Evolutionary conservation across 2,888 invertebrate species (phyloP).

Genomic region (Drosophila macrospina): DNA sequence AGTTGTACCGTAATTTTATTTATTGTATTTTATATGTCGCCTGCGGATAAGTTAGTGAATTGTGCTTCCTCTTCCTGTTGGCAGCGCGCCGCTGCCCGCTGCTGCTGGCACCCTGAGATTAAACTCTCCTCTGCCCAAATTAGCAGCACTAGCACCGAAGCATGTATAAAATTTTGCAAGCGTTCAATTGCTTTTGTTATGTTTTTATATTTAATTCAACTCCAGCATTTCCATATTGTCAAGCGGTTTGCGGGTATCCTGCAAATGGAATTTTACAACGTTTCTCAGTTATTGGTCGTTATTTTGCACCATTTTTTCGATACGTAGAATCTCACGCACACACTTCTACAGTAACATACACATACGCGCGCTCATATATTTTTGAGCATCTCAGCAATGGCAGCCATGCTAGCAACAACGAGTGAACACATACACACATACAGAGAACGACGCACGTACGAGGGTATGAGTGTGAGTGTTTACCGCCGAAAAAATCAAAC

Average conservation of each 20-base stretch:
- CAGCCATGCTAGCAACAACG: conserved; percentile 70
- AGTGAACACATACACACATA: conserved; percentile 53
- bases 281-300: conserved; percentile 79
- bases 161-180: conserved; percentile 56
- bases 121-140: conserved; percentile 54
- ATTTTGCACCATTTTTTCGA: conserved; percentile 84
- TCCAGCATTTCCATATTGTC: conserved; percentile 57
- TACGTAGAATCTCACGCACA: conserved; percentile 81
- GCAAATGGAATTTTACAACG: conserved; percentile 60
- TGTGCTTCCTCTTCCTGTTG: conserved; percentile 63
- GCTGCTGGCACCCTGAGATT: conserved; percentile 61
- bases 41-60: conserved; percentile 43
- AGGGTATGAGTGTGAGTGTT: conserved; percentile 79
- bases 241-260: conserved; percentile 64
- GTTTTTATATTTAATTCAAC: conserved; percentile 40
- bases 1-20: conserved; percentile 18
- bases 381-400: conserved; percentile 67
- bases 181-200: conserved; percentile 54
- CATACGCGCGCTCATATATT: conserved; percentile 54
- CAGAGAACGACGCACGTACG: conserved; percentile 63
- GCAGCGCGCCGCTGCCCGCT: conserved; percentile 57
- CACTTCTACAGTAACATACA: conserved; percentile 50
- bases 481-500: conserved; percentile 80
- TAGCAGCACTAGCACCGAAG: conserved; percentile 57
- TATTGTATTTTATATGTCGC: conserved; percentile 20